Conservation (phyloP, 2,888 invertebrate species). For the Drosophila trichaetosa region DNA sequence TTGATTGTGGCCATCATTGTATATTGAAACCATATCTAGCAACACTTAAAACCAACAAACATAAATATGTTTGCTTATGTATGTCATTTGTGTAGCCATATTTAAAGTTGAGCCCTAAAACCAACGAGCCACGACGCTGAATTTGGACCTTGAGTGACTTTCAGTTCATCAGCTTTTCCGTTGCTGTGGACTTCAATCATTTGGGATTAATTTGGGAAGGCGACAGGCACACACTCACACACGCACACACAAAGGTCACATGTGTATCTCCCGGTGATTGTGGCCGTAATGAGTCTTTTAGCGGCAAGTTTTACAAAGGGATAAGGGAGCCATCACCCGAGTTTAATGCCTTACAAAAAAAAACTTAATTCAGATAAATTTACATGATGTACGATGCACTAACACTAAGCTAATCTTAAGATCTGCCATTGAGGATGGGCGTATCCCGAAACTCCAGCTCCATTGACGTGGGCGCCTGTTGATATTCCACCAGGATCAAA, state of each 20-base stretch:
- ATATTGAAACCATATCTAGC: conserved; percentile 12
- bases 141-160: conserved; percentile 49
- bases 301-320: conserved; percentile 43
- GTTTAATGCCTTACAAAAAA: conserved; percentile 61
- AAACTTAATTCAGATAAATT: conserved; percentile 55
- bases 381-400: conserved; percentile 47
- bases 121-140: conserved; percentile 56
- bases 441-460: conserved; percentile 83
- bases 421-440: conserved; percentile 82
- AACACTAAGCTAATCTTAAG: conserved; percentile 25
- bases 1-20: conserved; percentile 1
- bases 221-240: conserved; percentile 5
- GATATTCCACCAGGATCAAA: conserved; percentile 87
- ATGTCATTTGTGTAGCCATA: background rate
- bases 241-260: conserved; percentile 63
- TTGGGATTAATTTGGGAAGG: conserved; percentile 75
- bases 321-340: conserved; percentile 44
- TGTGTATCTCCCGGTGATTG: conserved; percentile 28
- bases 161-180: conserved; percentile 52
- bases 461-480: conserved; percentile 83
- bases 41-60: conserved; percentile 20
- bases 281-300: conserved; percentile 63
- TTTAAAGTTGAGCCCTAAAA: conserved; percentile 36
- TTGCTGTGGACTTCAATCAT: conserved; percentile 72
- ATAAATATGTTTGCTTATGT: background rate